Conservation (phyloP, 2,888 invertebrate genomes). For the Campoplex capitator region DNA sequence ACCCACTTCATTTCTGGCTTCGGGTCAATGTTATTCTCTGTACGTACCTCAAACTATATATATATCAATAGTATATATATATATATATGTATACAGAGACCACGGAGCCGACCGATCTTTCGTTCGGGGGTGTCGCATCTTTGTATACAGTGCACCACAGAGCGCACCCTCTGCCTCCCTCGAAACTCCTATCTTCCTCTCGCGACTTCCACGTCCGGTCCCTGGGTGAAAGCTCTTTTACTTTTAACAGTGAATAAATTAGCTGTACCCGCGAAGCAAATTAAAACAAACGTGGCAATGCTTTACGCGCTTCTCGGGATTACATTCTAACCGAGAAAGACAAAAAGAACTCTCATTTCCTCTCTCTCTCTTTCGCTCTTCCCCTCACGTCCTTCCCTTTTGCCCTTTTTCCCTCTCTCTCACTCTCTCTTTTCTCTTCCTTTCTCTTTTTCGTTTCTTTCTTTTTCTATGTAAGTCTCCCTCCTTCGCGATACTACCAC, state of each 20-base stretch:
- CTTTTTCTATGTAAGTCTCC: background rate
- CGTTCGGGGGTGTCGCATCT: constrained; percentile 48
- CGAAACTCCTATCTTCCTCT: background rate
- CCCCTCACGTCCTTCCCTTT: background rate
- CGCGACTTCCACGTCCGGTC: constrained; percentile 40
- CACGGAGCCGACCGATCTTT: constrained; percentile 46
- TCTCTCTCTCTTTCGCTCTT: constrained; percentile 8
- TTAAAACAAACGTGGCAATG: constrained; percentile 74
- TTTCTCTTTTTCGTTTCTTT: background rate
- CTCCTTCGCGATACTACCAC: constrained; percentile 14
- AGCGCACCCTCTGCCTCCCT: constrained; percentile 9
- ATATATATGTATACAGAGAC: background rate
- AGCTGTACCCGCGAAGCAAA: constrained; percentile 72
- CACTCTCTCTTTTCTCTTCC: background rate
- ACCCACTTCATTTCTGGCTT: constrained; percentile 50
- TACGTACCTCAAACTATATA: constrained; percentile 37
- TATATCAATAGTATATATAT: no score
- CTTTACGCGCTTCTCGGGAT: constrained; percentile 70
- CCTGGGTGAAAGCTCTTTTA: constrained; percentile 69
- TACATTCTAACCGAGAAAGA: constrained; percentile 62
- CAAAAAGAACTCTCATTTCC: constrained; percentile 55
- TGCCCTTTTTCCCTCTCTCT: constrained; percentile 2
- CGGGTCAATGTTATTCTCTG: constrained; percentile 24
- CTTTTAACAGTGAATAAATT: constrained; percentile 74
- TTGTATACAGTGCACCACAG: constrained; percentile 37